Evolutionary conservation across 2,113 vertebrate species (phyloP), one percentile per base, ranked within the genome.

Genomic region (Alaudala cheleensis): DNA sequence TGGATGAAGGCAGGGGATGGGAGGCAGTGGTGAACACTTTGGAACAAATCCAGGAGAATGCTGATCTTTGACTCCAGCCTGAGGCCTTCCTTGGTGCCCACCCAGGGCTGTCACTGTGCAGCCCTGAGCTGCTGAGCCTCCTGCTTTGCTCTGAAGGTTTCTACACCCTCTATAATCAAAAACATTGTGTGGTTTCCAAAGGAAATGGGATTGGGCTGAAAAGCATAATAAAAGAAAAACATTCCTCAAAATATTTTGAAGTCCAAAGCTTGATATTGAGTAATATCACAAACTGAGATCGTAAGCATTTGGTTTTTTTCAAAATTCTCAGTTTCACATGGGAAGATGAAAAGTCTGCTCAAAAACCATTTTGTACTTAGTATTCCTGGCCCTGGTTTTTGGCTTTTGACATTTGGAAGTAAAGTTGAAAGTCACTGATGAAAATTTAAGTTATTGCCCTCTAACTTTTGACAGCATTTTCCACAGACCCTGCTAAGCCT

Each of bases 381-480:
- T 86, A 95, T 93, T 93, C 89, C 72, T 53, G 45, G 53, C 47
- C 28, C 42, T 45, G 44, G 16, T 10, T 88, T 91, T 91, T 79
- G 49, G 49, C 57, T 91, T 93, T 94, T 91, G 88, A 84, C 83
- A 57, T 87, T 81, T 89, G 69, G 83, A 95, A 92, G 72, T 91
- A 40, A 95, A 86, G 86, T 89, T 89, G 86, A 86, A 93, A 89
- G 91, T 61, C 88, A 47, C 91, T 89, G 94, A 92, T 86, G 86
- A 93, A 95, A 95, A 91, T 95, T 94, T 92, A 83, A 92, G 91
- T 96, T 96, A 92, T 84, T 94, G 77, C 92, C 80, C 80, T 96
- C 95, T 81, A 96, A 96, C 94, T 94, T 94, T 91, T 92, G 92
- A 88, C 88, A 86, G 86, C 80, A n/a, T 91, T 95, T 97, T 92